phyloP scores from a whole-genome alignment of 2,888 invertebrate species.

The Timema cristinae region DNA sequence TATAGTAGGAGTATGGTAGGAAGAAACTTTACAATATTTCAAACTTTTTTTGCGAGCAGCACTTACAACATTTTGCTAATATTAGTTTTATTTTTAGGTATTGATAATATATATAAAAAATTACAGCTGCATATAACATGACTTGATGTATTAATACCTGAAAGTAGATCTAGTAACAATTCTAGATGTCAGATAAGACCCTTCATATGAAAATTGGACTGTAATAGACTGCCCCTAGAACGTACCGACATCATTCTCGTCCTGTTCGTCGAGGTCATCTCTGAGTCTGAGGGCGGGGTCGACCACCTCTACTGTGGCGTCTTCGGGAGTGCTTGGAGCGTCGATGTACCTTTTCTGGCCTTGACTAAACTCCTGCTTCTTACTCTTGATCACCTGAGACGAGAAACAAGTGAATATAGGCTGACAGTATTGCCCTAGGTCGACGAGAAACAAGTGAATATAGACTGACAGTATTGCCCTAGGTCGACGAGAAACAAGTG shows the following conservation, averaged over 20 bases:
- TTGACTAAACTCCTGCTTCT: conserved; percentile 24
- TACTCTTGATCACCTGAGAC: conserved; percentile 48
- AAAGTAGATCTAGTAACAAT: too few relatives aligned
- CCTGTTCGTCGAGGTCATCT: conserved; percentile 78
- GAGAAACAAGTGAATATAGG: background rate
- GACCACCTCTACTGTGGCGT: conserved; percentile 47
- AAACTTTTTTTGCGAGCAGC: background rate
- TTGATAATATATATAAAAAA: too few relatives aligned
- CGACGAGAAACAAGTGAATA: background rate
- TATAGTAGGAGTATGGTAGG: too few relatives aligned
- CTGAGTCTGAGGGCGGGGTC: conserved; percentile 69
- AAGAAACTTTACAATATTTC: too few relatives aligned
- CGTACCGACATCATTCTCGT: conserved; percentile 71
- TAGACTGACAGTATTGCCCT: too few relatives aligned
- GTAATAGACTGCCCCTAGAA: background rate
- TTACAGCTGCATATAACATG: too few relatives aligned
- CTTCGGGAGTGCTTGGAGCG: conserved; percentile 9
- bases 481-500: background rate
- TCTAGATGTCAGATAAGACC: too few relatives aligned
- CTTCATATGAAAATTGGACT: too few relatives aligned
- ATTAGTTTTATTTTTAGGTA: too few relatives aligned
- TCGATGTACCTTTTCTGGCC: conserved; percentile 28
- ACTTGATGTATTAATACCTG: too few relatives aligned
- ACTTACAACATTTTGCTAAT: background rate
- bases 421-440: too few relatives aligned